Percentiles rank a stretch among this genome's conserved stretches.
These are phyloP conservation scores for Blastobasis lacticolella DNA, from an alignment of 2,888 invertebrate genomes.

Conservation along the genomic window DNA sequence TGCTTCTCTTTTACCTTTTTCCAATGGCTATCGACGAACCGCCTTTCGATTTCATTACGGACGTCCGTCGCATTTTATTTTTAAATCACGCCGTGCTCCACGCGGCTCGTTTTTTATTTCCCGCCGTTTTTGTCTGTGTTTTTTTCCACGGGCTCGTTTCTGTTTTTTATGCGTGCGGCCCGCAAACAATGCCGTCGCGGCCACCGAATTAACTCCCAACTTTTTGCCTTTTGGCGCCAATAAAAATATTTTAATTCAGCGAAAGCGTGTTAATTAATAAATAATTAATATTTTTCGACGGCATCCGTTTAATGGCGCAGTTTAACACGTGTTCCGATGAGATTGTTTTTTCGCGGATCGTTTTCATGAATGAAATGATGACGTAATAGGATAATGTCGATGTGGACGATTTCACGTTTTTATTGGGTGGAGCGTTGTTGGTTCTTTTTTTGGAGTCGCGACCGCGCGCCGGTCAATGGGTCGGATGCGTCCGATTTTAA, in stretches of 20 bases:
- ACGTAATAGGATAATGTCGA: conserved; percentile 74
- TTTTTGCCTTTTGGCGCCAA: conserved; percentile 68
- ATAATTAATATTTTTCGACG: conserved; percentile 72
- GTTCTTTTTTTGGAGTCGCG: conserved; percentile 57
- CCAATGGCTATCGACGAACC: conserved; percentile 71
- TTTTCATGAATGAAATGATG: conserved; percentile 72
- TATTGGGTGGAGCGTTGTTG: conserved; percentile 62
- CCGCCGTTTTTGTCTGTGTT: conserved; percentile 54
- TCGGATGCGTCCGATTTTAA: conserved; percentile 66
- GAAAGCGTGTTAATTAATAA: conserved; percentile 68
- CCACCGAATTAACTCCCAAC: conserved; percentile 68
- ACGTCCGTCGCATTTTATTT: conserved; percentile 69
- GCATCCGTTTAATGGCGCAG: conserved; percentile 59
- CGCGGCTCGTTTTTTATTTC: conserved; percentile 57
- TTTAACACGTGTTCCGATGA: conserved; percentile 66
- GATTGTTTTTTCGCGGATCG: conserved; percentile 66
- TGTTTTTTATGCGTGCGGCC: conserved; percentile 64
- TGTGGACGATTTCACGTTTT: conserved; percentile 69
- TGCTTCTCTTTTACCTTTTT: conserved; percentile 66
- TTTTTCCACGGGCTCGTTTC: conserved; percentile 55
- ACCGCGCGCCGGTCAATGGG: conserved; percentile 61
- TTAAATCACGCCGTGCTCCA: conserved; percentile 67
- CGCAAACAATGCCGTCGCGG: conserved; percentile 70
- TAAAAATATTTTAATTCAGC: conserved; percentile 72
- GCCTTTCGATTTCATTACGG: conserved; percentile 75